Base-by-base conservation (phyloP, 2,888 invertebrate genomes). In the Sphaeridia pumilis region DNA sequence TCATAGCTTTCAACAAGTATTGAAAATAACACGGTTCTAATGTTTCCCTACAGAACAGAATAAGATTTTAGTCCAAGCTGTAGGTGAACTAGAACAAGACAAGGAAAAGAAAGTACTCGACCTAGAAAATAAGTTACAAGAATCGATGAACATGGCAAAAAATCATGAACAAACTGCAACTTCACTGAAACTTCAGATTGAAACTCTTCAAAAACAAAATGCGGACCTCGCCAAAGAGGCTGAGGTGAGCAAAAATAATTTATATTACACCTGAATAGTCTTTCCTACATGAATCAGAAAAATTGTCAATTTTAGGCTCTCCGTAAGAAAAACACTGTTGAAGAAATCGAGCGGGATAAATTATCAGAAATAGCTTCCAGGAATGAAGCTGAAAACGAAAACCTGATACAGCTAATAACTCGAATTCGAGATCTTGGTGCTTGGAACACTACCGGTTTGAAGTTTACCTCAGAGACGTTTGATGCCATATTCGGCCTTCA, bases 81-180 rank as follows among this genome's bases (percentile, higher is more conserved):
- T 84, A 1, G 78, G 80, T 66, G 81, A 82, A 64, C 67, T 84
- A 64, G 83, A 84, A 69, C 68, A 71, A 24, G 81, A 82, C 64
- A 79, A 82, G 45, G 76, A 77, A 21, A 70, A 74, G 46, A 73
- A 78, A 61, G 76, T 82, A 22, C 69, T 74, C 57, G 66, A 75
- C 54, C 67, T 80, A 35, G 75, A 77, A 66, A 73, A 74, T 43
- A 76, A 76, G 65, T 68, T 78, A 49, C 69, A 70, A 41, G 71
- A 72, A 54, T 73, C 73, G 20, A 17, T 5, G 5, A n/a, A n/a
- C n/a, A n/a, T n/a, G n/a, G 5, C 17, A 12, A 5, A 14, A 5
- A 5, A 5, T 17, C 14, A 72, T 75, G 28, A 66, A 65, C 59
- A 60, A 68, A 17, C 54, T 57, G 0, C 52, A 58, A 38, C 38